Conservation (phyloP, 2,113 vertebrate species). For the Ptychochromis oligacanthus region DNA sequence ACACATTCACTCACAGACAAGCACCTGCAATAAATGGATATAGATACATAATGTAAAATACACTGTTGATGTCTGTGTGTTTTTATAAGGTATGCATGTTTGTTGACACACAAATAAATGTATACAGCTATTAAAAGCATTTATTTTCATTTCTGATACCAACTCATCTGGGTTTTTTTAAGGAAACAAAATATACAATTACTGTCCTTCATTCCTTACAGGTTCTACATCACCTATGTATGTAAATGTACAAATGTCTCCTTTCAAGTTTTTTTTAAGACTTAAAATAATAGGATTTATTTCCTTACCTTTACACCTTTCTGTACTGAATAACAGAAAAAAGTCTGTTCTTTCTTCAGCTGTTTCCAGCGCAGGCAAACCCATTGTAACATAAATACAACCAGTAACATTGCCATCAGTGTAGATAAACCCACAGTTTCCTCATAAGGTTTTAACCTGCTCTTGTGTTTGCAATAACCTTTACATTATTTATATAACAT, state of each 20-base stretch:
- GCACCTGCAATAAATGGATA: slow-evolving; percentile 22
- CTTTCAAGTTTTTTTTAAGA: slow-evolving; percentile 16
- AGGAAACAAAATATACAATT: neutral
- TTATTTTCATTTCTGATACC: neutral
- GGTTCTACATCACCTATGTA: neutral
- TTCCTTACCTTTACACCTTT: neutral
- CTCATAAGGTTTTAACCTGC: slow-evolving; percentile 13
- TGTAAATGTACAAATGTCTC: slow-evolving; percentile 43
- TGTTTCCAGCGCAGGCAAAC: slow-evolving; percentile 23
- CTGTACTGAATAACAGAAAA: neutral
- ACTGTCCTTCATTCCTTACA: neutral
- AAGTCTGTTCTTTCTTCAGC: neutral
- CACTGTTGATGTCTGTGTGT: slow-evolving; percentile 44
- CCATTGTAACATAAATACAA: slow-evolving; percentile 30
- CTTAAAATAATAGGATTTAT: neutral
- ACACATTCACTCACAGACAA: slow-evolving; percentile 10
- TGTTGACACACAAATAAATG: slow-evolving; percentile 42
- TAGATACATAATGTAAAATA: slow-evolving; percentile 54
- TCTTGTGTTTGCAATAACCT: slow-evolving; percentile 53
- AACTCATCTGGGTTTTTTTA: neutral
- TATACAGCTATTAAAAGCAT: slow-evolving; percentile 14
- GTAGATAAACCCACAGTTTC: slow-evolving; percentile 28
- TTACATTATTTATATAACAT: slow-evolving; percentile 75
- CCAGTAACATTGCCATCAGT: slow-evolving; percentile 30
- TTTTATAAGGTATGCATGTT: slow-evolving; percentile 73